Percentiles rank a stretch among this genome's conserved stretches.
Evolutionary conservation across 2,113 vertebrate species (phyloP).

Genomic region (Podocnemis expansa): DNA sequence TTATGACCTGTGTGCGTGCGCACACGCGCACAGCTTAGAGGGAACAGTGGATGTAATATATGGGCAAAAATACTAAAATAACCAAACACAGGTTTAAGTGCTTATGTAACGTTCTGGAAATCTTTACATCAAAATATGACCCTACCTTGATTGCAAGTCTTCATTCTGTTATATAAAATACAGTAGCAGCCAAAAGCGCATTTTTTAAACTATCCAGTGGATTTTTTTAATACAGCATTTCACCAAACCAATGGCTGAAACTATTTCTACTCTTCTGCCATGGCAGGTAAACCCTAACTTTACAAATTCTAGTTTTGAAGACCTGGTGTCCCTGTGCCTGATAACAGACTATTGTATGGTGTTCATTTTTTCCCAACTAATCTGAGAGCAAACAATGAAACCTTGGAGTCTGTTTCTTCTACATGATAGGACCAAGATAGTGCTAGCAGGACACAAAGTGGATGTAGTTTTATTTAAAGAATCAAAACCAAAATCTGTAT

Average conservation of each 20-base stretch:
- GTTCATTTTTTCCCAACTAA: background rate
- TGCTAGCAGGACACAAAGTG: background rate
- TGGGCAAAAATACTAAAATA: background rate
- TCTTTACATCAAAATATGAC: background rate
- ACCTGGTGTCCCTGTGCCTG: background rate
- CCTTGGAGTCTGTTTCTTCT: background rate
- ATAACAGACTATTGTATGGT: background rate
- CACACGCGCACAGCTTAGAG: no score
- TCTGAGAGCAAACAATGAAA: background rate
- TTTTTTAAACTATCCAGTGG: background rate
- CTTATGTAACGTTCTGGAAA: background rate
- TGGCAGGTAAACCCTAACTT: background rate
- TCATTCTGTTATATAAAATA: background rate
- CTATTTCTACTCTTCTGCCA: background rate
- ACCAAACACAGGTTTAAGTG: background rate
- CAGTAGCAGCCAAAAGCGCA: background rate
- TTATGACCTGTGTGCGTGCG: no score
- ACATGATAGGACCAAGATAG: background rate
- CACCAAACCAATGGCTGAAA: background rate
- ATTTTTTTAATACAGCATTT: background rate
- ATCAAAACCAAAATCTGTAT: background rate
- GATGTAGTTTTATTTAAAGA: background rate
- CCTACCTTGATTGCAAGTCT: background rate
- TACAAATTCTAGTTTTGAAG: background rate
- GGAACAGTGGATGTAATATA: fast-evolving